Conservation (phyloP, 2,797 vertebrate species). For the Molossus molossus region DNA sequence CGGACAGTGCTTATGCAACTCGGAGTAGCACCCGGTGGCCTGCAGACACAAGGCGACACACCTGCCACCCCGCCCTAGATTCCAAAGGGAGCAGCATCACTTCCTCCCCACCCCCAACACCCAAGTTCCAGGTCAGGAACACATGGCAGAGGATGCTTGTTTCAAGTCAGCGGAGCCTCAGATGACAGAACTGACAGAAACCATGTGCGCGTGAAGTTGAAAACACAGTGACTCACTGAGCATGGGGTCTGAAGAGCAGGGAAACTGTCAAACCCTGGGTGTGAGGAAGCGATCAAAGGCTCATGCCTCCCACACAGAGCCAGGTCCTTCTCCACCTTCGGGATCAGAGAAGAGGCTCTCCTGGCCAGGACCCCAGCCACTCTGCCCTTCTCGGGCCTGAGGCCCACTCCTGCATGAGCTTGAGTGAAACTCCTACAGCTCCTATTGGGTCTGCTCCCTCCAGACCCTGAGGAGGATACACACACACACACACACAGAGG, state of each 20-base stretch:
- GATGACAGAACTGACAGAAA: slow-evolving; percentile 74
- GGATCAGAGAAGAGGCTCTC: neutral
- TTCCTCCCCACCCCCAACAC: neutral
- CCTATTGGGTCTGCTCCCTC: rapidly evolving
- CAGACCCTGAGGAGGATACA: neutral
- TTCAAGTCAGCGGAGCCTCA: slow-evolving; percentile 55
- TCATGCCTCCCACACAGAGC: slow-evolving; percentile 35
- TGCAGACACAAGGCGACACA: neutral
- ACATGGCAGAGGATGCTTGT: slow-evolving; percentile 45
- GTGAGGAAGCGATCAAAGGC: slow-evolving; percentile 43
- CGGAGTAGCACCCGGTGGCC: neutral
- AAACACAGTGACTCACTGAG: slow-evolving; percentile 79
- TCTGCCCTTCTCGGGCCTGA: neutral
- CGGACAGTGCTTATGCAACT: slow-evolving; percentile 52
- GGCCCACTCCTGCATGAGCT: neutral
- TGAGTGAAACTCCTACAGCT: neutral
- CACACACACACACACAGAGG: neutral
- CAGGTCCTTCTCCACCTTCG: neutral
- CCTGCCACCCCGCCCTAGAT: neutral
- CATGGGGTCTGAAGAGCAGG: slow-evolving; percentile 75
- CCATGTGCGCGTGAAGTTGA: slow-evolving; percentile 60
- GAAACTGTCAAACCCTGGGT: slow-evolving; percentile 63
- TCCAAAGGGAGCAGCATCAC: neutral
- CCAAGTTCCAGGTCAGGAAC: slow-evolving; percentile 11
- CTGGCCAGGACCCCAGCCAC: neutral